Conservation (phyloP, 2,797 vertebrate genomes). For the Alcedo quadribrachys region DNA sequence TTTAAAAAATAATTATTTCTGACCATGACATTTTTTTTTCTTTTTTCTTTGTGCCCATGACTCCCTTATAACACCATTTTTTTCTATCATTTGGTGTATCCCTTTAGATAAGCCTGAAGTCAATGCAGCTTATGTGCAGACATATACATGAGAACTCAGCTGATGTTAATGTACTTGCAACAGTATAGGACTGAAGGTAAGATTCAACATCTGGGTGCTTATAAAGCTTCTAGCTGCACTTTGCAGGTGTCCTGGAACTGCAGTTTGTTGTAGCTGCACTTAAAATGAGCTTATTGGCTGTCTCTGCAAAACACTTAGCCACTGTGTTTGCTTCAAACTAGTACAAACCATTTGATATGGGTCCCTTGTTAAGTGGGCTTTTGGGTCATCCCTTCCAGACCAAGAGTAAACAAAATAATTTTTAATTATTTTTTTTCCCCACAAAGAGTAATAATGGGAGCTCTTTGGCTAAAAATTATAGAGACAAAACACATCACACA, state of each 20-base stretch:
- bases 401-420: neutral
- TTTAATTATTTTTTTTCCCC: neutral
- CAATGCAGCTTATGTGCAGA: neutral
- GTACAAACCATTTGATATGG: neutral
- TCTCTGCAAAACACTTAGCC: neutral
- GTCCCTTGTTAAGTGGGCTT: neutral
- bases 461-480: neutral
- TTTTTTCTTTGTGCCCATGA: neutral
- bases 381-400: neutral
- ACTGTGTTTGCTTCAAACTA: neutral
- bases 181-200: neutral
- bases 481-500: neutral
- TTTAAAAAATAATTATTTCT: neutral
- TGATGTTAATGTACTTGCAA: neutral
- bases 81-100: rapidly evolving
- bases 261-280: neutral
- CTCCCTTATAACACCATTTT: neutral
- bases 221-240: neutral
- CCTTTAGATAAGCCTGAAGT: neutral
- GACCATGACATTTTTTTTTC: neutral
- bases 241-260: neutral
- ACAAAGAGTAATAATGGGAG: neutral
- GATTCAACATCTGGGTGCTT: neutral
- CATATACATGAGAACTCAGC: neutral
- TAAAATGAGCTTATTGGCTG: neutral